Evolutionary conservation across 37 sponge, comb jelly and placozoan species (phyloP).

Genomic region (Diacarnus erythraeanus): DNA sequence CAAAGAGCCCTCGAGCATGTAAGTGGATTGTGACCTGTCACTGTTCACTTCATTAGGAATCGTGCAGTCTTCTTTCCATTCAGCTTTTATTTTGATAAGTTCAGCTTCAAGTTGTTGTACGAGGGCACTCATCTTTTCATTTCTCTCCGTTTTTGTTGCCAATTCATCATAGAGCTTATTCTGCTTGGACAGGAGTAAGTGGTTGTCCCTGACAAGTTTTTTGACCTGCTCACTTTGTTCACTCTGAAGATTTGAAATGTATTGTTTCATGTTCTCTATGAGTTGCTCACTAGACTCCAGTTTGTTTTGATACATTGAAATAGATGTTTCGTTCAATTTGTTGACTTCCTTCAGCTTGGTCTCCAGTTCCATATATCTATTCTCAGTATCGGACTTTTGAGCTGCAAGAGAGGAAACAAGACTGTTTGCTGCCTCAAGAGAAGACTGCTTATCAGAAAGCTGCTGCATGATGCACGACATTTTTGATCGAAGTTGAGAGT

Average conservation of each 20-base stretch:
- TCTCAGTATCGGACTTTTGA: constrained; percentile 1
- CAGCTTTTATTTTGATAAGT: not conserved
- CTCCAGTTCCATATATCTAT: not conserved
- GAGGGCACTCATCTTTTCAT: not conserved
- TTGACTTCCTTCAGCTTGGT: not conserved
- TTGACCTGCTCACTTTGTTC: not conserved
- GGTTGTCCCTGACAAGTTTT: not conserved
- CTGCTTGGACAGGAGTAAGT: not conserved
- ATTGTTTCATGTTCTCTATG: not conserved
- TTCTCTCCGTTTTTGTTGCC: not conserved
- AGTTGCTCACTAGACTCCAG: not conserved
- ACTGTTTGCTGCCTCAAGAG: not conserved
- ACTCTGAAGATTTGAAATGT: not conserved
- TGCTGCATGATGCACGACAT: not conserved
- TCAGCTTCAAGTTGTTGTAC: not conserved
- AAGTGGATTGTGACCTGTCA: not conserved
- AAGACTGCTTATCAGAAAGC: not conserved
- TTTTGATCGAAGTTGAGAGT: not conserved
- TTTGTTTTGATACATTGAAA: not conserved
- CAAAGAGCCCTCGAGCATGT: not conserved
- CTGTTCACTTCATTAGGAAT: not conserved
- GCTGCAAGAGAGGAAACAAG: not conserved
- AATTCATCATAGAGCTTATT: not conserved
- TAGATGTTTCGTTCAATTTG: not conserved
- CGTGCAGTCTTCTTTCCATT: not conserved